phyloP scores from a whole-genome alignment of 2,888 invertebrate genomes.

The Xestobium rufovillosum region DNA sequence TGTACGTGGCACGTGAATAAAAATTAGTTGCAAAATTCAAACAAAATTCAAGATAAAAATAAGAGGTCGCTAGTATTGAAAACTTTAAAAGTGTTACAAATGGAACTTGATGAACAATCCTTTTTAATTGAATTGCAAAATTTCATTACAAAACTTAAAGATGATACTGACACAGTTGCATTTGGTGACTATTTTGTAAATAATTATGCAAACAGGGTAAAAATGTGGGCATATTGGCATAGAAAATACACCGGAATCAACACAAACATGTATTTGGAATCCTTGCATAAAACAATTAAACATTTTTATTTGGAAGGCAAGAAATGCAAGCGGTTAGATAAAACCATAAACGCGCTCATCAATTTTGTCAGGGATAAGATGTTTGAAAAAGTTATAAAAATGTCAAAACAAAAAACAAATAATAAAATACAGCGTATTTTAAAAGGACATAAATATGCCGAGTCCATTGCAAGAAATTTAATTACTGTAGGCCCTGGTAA shows the following conservation, averaged over 20 bases:
- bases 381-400: slow-evolving; percentile 22
- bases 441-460: too few species aligned
- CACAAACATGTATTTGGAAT: slow-evolving; percentile 19
- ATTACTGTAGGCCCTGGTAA: slow-evolving; percentile 10
- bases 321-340: slow-evolving; percentile 23
- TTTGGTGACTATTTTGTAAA: slow-evolving; percentile 13
- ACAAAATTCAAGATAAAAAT: slow-evolving; percentile 13
- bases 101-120: slow-evolving; percentile 11
- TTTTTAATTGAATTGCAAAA: slow-evolving; percentile 9
- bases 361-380: slow-evolving; percentile 24
- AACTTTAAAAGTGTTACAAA: slow-evolving; percentile 14
- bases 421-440: slow-evolving; percentile 12
- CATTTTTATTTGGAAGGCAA: slow-evolving; percentile 24
- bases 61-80: slow-evolving; percentile 12
- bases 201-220: slow-evolving; percentile 8
- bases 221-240: slow-evolving; percentile 16
- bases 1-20: too few species aligned
- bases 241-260: slow-evolving; percentile 15
- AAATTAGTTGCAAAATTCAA: slow-evolving; percentile 13
- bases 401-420: slow-evolving; percentile 11
- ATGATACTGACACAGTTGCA: slow-evolving; percentile 13
- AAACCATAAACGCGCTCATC: slow-evolving; percentile 23
- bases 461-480: too few species aligned
- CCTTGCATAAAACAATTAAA: slow-evolving; percentile 21
- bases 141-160: slow-evolving; percentile 5